Conservation (phyloP, 37 sponge, comb jelly and placozoan species). For the Tethya wilhelma region DNA sequence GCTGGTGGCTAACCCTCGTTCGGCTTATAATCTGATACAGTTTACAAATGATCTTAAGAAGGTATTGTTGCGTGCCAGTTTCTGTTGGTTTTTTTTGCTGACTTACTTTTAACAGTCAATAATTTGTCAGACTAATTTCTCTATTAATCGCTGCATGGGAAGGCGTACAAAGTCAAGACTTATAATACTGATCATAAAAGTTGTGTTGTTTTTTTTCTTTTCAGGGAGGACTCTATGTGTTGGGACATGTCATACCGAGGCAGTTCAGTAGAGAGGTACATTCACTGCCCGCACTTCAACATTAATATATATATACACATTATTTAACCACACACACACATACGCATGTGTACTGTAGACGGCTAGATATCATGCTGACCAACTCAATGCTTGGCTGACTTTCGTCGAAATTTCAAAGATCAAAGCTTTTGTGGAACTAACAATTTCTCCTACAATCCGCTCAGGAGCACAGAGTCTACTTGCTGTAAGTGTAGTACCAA, state of each 20-base stretch:
- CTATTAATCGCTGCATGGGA: not conserved
- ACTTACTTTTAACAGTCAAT: no score
- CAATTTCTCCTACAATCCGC: constrained; percentile 69
- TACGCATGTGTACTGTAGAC: constrained; percentile 20
- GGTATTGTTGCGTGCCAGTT: constrained; percentile 34
- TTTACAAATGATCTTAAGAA: constrained; percentile 99
- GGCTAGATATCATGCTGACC: constrained; percentile 41
- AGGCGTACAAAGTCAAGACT: no score
- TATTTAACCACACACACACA: not conserved
- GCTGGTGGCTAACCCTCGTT: constrained; percentile 92
- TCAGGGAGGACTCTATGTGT: constrained; percentile 88
- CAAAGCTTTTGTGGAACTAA: constrained; percentile 97
- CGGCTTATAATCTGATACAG: constrained; percentile 75
- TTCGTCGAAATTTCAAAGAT: constrained; percentile 87
- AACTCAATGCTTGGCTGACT: constrained; percentile 88
- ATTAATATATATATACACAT: not conserved
- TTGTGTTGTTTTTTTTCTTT: not conserved
- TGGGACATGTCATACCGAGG: constrained; percentile 81
- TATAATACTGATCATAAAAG: no score
- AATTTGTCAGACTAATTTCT: no score
- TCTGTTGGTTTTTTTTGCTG: no score
- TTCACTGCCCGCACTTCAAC: not conserved
- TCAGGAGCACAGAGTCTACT: constrained; percentile 84
- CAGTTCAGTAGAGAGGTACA: constrained; percentile 65
- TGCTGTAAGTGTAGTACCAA: constrained; percentile 45